Percentiles rank a stretch among this genome's conserved stretches.
These are phyloP conservation scores for Catharus ustulatus DNA, from an alignment of 2,797 vertebrate species.

Conservation along the genomic window DNA sequence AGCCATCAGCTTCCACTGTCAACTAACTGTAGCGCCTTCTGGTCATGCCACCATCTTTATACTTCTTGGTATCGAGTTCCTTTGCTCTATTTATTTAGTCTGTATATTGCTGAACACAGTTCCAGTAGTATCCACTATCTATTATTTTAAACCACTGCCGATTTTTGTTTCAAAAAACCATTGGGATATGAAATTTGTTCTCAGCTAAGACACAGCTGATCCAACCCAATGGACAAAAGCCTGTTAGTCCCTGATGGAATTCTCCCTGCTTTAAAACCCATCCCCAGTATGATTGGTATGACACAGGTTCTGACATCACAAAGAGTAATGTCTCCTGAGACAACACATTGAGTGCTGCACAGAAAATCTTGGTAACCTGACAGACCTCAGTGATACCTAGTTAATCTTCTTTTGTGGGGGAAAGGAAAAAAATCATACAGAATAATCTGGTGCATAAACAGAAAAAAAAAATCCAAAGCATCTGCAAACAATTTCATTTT, in stretches of 20 bases:
- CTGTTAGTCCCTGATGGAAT: background rate
- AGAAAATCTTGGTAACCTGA: background rate
- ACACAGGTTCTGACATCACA: background rate
- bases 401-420: background rate
- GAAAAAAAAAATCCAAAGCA: background rate
- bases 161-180: background rate
- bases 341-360: background rate
- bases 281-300: background rate
- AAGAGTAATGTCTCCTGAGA: background rate
- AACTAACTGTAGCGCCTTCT: background rate
- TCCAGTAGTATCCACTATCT: background rate
- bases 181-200: background rate
- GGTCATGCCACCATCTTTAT: background rate
- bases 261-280: background rate
- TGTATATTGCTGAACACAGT: background rate
- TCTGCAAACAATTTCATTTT: background rate
- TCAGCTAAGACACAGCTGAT: background rate
- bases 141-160: background rate
- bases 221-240: background rate
- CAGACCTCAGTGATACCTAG: background rate
- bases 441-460: background rate
- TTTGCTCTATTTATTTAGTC: background rate
- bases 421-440: background rate
- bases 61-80: rapidly evolving
- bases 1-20: background rate